Evolutionary conservation across 2,113 vertebrate genomes (phyloP), one percentile per base, ranked within the genome.

Genomic region (Vidua chalybeata): DNA sequence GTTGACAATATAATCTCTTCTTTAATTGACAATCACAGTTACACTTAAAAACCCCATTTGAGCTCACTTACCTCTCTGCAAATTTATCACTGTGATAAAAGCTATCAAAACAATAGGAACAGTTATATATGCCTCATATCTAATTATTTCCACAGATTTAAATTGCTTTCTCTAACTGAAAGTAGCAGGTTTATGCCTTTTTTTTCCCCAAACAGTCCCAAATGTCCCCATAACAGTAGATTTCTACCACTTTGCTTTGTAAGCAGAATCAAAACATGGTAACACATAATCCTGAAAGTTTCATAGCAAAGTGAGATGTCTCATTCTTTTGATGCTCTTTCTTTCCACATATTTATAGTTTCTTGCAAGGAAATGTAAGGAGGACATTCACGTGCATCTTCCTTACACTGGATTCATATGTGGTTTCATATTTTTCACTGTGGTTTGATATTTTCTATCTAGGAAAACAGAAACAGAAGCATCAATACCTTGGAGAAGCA

Each of bases 11-110:
- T 83, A 86, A 91, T 93, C 85, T 83, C 74, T 59, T 46, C 90
- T 96, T 90, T 88, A 96, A 94, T 94, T 95, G 94, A 93, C 87
- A 96, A 80, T 94, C 90, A 63, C 62, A 82, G 46, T 86, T 84
- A 67, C 37, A 72, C 73, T 90, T 93, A 54, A 86, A 91, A 76
- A 27, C 8, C 17, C 30, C 0, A 0, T 69, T 45, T 41, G 43
- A 88, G 39, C 61, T 74, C 37, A 3, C 61, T 94, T 95, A 88
- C 67, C 80, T 95, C 75, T 84, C 45, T 63, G 75, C 64, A 84
- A 58, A 94, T 72, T 74, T 55, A 74, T 86, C 51, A 17, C 71
- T 9, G 73, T 20, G 68, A 77, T 88, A 67, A 87, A 92, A 94
- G 62, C 71, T 46, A 82, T 56, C 72, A 81, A 93, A 93, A 26